Base-by-base conservation (phyloP, 2,888 invertebrate genomes). In the Onthophagus sagittarius region DNA sequence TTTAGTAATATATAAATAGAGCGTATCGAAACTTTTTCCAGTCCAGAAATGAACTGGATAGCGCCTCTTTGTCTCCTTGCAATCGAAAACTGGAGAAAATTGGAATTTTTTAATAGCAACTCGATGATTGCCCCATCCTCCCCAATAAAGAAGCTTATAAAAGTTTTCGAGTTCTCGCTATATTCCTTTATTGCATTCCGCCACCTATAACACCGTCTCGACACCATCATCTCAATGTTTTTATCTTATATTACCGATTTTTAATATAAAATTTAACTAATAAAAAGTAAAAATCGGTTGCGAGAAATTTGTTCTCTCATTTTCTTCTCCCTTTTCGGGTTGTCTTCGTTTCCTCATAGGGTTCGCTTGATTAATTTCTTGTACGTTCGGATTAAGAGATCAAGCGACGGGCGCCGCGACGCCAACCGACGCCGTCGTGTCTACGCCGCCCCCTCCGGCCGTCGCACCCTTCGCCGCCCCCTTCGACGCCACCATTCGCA, bases 381-480 rank as follows among this genome's bases (percentile, higher is more conserved):
- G 84, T 84, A 85, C 84, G 84, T 84, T 82, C 83, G 84, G 84
- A 85, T 85, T 85, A 85, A 85, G 83, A 85, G 85, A 84, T 85
- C 84, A 83, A 83, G 84, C 80, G 67, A 83, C 83, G 83, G 83
- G 83, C 84, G 84, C 84, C 84, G 81, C 83, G 84, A 83, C 83
- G 81, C 81, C 83, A 81, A 85, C 84, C 85, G 85, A 83, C 85
- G 84, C 82, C 79, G 79, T 76, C 79, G 80, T 80, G 79, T 79
- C 80, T 79, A 77, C 77, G 76, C 75, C 77, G 75, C 75, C 77
- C 79, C 77, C 78, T 76, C 77, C 75, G 76, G 75, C 75, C 77
- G 79, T 77, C 78, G 76, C 77, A 77, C 78, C 76, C 78, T 77
- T 77, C 80, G 81, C 83, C 81, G 80, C 82, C 81, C 79, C 79